Percentiles rank a stretch among this genome's conserved stretches.
Evolutionary conservation across 37 sponge, comb jelly and placozoan species (phyloP).

Genomic region (Cliona cf. orientalis): DNA sequence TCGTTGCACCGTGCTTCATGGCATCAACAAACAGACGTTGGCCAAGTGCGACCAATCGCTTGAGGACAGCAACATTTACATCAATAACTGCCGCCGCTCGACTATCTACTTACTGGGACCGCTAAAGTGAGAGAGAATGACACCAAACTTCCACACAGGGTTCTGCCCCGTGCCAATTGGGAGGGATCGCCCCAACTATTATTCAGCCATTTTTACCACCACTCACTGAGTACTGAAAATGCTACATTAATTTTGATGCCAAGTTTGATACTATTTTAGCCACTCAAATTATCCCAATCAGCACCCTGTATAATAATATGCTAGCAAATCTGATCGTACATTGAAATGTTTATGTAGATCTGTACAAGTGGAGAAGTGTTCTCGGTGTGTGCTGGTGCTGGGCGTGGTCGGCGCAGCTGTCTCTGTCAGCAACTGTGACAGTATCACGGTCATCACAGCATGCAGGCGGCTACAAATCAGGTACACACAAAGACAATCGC

Average conservation of each 20-base stretch:
- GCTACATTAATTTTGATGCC: too few relatives aligned
- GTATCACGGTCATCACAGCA: conserved; percentile 58
- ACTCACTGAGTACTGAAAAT: neutral
- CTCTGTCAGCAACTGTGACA: conserved; percentile 58
- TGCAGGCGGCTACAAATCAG: conserved; percentile 78
- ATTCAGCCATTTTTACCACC: too few relatives aligned
- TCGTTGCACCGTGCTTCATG: conserved; percentile 28
- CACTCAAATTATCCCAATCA: too few relatives aligned
- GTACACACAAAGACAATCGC: conserved; percentile 17
- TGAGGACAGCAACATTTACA: conserved; percentile 46
- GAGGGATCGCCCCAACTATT: too few relatives aligned
- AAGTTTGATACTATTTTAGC: too few relatives aligned
- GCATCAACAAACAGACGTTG: conserved; percentile 39
- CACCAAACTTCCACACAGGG: too few relatives aligned
- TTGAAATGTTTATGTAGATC: conserved; percentile 4
- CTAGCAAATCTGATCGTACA: too few relatives aligned
- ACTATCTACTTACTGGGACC: conserved; percentile 78
- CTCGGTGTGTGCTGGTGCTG: conserved; percentile 70
- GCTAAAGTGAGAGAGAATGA: conserved; percentile 56
- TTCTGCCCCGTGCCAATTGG: too few relatives aligned
- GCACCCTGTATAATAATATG: too few relatives aligned
- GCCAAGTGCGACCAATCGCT: conserved; percentile 42
- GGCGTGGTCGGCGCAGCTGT: conserved; percentile 72
- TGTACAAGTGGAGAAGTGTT: conserved; percentile 77
- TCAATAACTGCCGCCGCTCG: conserved; percentile 62